Conservation (phyloP, 2,888 invertebrate species). For the Trachelus tabidus region DNA sequence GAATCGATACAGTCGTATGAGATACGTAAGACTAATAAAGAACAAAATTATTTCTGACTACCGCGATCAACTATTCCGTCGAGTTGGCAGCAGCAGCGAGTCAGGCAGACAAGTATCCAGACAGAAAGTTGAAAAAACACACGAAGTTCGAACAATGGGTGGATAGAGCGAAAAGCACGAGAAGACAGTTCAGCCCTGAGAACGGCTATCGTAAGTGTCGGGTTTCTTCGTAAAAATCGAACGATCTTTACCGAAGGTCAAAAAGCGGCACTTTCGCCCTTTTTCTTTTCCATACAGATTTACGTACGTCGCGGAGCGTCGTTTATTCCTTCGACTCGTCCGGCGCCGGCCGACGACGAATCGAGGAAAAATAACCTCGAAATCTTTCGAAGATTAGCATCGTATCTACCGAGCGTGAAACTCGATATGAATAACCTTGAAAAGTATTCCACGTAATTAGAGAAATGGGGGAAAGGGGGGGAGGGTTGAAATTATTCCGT, state of each 20-base stretch:
- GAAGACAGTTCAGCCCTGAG: neutral
- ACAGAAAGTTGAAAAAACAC: neutral
- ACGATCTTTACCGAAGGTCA: neutral
- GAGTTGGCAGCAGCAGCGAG: neutral
- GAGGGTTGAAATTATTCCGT: neutral
- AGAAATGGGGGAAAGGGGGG: no score
- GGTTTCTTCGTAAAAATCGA: neutral
- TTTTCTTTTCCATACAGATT: neutral
- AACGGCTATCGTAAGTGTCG: neutral
- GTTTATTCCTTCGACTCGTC: neutral
- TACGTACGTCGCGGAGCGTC: neutral
- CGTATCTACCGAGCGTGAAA: neutral
- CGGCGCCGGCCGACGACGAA: neutral
- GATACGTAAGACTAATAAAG: neutral
- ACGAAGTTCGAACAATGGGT: neutral
- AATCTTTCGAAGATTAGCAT: neutral
- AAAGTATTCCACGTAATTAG: neutral
- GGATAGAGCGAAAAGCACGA: neutral
- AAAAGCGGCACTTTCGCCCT: neutral
- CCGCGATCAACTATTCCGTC: neutral
- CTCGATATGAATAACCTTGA: neutral
- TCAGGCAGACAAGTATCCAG: neutral
- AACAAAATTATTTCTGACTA: neutral
- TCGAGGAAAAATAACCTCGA: neutral
- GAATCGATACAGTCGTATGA: neutral